Evolutionary conservation across 2,797 vertebrate genomes (phyloP), one percentile per base, ranked within the genome.

Genomic region (Urosaurus nigricauda): DNA sequence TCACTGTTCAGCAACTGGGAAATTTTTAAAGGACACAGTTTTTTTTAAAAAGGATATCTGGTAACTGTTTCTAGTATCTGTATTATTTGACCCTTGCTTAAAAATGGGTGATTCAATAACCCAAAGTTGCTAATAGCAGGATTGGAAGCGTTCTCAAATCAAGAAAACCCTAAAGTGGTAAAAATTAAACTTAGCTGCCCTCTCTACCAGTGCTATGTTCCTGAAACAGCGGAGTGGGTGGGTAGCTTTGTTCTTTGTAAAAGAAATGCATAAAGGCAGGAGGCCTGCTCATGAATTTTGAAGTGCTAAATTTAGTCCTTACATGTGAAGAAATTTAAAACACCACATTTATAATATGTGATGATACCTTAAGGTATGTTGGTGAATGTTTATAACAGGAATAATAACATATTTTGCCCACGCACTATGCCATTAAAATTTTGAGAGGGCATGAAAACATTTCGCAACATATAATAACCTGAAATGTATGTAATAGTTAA

Each of bases 391-490:
- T 79, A 24, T 73, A 58, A 79, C 21, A 58, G 37, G 37, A 60
- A 11, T 43, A 60, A 35, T 74, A 79, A 53, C 71, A 29, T 79
- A 21, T 47, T 21, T 47, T 73, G 1, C 53, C 32, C 68, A 74
- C 26, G 7, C 8, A 43, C 21, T 14, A 74, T 2, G 58, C 58
- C 53, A 53, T 53, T 74, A 37, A 86, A 32, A 53, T 56, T 51
- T 43, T 81, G 79, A 89, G 78, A 37, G 75, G 26, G 58, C 43
- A 75, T 75, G 40, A 65, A 24, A 53, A 19, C 35, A 81, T 63
- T 90, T 94, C 89, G 89, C 90, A 75, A 86, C 24, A 65, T 43
- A 77, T 40, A 79, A 84, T 51, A 79, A 51, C n/a, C 51, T 53
- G 56, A 89, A 85, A 89, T 84, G 51, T 37, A 71, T 29, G 83